phyloP scores from a whole-genome alignment of 2,113 vertebrate genomes.

The Cricetomys ansorgei region DNA sequence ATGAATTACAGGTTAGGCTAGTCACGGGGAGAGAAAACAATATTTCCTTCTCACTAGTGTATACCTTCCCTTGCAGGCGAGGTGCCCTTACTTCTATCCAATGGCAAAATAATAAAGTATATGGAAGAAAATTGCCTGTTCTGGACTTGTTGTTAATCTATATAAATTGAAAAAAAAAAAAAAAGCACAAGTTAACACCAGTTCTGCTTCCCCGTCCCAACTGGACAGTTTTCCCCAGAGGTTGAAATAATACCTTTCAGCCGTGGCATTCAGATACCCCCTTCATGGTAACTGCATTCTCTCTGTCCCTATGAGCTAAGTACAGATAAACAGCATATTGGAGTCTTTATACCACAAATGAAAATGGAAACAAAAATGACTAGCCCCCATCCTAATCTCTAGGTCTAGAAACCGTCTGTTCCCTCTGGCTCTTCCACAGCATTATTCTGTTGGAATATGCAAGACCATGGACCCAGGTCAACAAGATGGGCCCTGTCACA shows the following conservation, averaged over 20 bases:
- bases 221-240: slow-evolving; percentile 29
- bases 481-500: neutral
- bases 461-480: neutral
- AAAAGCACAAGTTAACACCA: neutral
- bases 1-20: slow-evolving; percentile 47
- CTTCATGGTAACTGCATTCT: slow-evolving; percentile 46
- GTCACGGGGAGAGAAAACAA: slow-evolving; percentile 13
- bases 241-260: slow-evolving; percentile 57
- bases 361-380: slow-evolving; percentile 25
- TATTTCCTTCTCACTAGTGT: neutral
- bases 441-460: neutral
- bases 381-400: neutral
- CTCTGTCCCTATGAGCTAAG: neutral
- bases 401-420: neutral
- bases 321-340: neutral
- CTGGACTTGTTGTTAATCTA: slow-evolving; percentile 40
- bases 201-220: slow-evolving; percentile 27
- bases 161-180: neutral
- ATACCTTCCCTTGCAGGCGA: neutral
- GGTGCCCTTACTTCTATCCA: slow-evolving; percentile 50
- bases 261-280: slow-evolving; percentile 31
- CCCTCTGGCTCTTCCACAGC: neutral
- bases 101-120: slow-evolving; percentile 46
- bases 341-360: slow-evolving; percentile 9
- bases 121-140: slow-evolving; percentile 44